Conservation (phyloP, 1,140 invertebrate genomes). For the Charaxes varanes region DNA sequence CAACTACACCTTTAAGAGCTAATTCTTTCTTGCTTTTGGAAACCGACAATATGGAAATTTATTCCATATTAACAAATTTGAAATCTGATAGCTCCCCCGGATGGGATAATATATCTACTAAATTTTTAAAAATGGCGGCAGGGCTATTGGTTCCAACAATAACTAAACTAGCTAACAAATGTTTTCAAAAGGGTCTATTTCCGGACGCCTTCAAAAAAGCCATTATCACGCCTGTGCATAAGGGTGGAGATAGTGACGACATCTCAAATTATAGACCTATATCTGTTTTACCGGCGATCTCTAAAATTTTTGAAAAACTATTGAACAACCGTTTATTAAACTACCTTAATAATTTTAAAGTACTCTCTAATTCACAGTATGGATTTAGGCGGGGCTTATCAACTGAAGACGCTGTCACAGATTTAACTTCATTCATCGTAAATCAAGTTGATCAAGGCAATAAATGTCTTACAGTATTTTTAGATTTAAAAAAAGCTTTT, state of each 20-base stretch:
- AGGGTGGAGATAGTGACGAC: slow-evolving; percentile 6
- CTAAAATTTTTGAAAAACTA: slow-evolving; percentile 14
- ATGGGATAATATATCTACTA: slow-evolving; percentile 10
- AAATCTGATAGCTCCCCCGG: slow-evolving; percentile 11
- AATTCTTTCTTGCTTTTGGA: too few relatives aligned
- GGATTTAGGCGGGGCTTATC: slow-evolving; percentile 12
- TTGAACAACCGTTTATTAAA: slow-evolving; percentile 9
- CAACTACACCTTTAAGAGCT: too few relatives aligned
- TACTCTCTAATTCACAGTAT: too few relatives aligned
- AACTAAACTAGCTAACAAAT: slow-evolving; percentile 8
- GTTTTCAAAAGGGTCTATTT: slow-evolving; percentile 11
- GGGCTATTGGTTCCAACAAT: slow-evolving; percentile 5
- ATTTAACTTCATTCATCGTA: slow-evolving; percentile 5
- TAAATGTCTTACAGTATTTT: too few relatives aligned
- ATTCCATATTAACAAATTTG: slow-evolving; percentile 7
- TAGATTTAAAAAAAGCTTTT: too few relatives aligned
- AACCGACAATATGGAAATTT: slow-evolving; percentile 7
- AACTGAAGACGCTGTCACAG: slow-evolving; percentile 10
- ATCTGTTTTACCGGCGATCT: slow-evolving; percentile 9
- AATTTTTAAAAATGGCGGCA: slow-evolving; percentile 4
- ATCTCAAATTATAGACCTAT: slow-evolving; percentile 10
- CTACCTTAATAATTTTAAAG: slow-evolving; percentile 12
- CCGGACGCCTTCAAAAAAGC: slow-evolving; percentile 9
- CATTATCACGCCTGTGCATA: slow-evolving; percentile 10
- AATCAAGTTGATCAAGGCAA: slow-evolving; percentile 5